Evolutionary conservation across 2,113 vertebrate genomes (phyloP).

Genomic region (Lepisosteus oculatus): DNA sequence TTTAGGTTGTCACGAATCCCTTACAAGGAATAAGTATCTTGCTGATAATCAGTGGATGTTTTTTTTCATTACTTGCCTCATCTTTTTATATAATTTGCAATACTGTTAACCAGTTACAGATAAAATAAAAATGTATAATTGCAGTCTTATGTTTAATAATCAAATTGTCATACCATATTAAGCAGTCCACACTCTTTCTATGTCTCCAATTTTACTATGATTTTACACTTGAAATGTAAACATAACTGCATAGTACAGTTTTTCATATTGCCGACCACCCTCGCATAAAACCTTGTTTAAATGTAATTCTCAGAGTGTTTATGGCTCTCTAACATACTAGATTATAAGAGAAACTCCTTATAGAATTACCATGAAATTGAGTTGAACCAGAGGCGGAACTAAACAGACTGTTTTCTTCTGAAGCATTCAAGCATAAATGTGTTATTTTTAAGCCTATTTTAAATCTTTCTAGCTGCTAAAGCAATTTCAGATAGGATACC

Average conservation of each 20-base stretch:
- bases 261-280: conserved; percentile 24
- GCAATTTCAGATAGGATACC: not conserved
- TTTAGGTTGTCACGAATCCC: no score
- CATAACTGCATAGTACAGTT: not conserved
- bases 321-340: conserved; percentile 31
- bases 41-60: no score
- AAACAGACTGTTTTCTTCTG: conserved; percentile 52
- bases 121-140: no score
- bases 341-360: conserved; percentile 57
- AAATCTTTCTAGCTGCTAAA: not conserved
- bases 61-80: no score
- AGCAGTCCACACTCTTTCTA: no score
- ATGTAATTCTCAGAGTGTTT: conserved; percentile 37
- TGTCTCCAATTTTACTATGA: not conserved
- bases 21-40: no score
- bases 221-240: not conserved
- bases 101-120: no score
- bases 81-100: no score
- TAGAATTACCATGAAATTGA: conserved; percentile 57
- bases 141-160: no score
- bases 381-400: conserved; percentile 48
- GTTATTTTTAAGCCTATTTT: conserved; percentile 33
- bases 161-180: no score
- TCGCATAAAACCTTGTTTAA: conserved; percentile 28
- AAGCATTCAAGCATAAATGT: conserved; percentile 48